Base-by-base conservation (phyloP, 1,140 invertebrate species). In the Drosophila tani region DNA sequence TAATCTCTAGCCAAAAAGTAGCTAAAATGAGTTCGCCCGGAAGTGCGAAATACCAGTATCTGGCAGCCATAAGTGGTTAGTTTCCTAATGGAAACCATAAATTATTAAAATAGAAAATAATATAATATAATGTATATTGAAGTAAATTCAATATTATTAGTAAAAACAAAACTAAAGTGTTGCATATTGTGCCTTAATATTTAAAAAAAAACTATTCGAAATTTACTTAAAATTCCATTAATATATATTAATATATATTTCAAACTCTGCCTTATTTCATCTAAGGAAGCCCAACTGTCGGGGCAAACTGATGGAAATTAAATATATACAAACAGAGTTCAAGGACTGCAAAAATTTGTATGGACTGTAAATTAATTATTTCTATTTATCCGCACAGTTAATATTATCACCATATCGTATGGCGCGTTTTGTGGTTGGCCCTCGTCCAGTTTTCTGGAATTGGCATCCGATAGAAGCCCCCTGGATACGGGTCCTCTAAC, bases 401-500 rank as follows among this genome's bases (percentile, higher is more conserved):
- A 91, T 35, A 90, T 91, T 14, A 38, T 66, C 0, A 56, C 82
- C 27, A 77, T 91, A 1, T 90, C 91, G 0, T 91, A 91, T 91
- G 91, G 91, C 9, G 79, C 79, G 0, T 82, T 75, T 46, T 88
- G 80, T 41, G 91, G 91, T 2, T 95, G 94, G 94, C 93, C 94
- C 5, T 95, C 94, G 5, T 92, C 94, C 27, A 93, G 91, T 21
- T 91, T 95, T 41, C 91, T 94, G 38, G 91, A 92, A 51, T 47
- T 95, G 45, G 92, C 93, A 59, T 82, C 91, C 1, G 47, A 91
- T 0, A 62, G 92, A 0, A 86, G 80, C 38, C 91, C 91, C 0
- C 17, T 93, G 57, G 73, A 79, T 1, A 70, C 83, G n/a, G 67
- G 76, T 5, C 81, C 82, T 2, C 43, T 94, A n/a, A 83, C 49